Evolutionary conservation across 1,140 invertebrate species (phyloP), one percentile per base, ranked within the genome.

Genomic region (Polypedilum vanderplanki): DNA sequence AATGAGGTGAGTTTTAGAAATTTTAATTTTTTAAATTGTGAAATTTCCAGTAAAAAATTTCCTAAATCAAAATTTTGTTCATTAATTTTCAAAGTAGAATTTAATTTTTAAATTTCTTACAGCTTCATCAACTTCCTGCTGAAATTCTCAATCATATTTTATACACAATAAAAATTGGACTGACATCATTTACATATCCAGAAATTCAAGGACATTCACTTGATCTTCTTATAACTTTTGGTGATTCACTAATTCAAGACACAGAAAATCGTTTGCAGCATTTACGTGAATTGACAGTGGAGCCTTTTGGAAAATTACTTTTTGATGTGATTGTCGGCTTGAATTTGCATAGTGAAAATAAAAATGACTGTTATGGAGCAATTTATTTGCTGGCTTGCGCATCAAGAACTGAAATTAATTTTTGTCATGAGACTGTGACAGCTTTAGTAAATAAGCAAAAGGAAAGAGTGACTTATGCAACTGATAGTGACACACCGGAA

Each of bases 181-280:
- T 70, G 20, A 70, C 65, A 70, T 70, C 65, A 22, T 70, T 70
- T 70, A 70, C 65, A 22, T 70, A 70, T 70, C 65, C 65, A 70
- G 65, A 70, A 12, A 70, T 70, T 70, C 65, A 70, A 70, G 17
- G 17, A 10, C 65, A 70, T 70, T 70, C 65, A 70, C 20, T 70
- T 7, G 65, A 70, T 22, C 20, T 70, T 10, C 20, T 70, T 5
- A 20, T 18, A 18, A 70, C 65, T 20, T 20, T 70, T 20, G 65
- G 65, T 22, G 65, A 70, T 18, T 18, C 65, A 1, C 15, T 70
- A 1, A 22, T 70, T 18, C 65, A 70, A 22, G 65, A 70, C 18
- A 70, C 65, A 20, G 17, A 18, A 12, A 70, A 70, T 70, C 15
- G 18, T 2, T 18, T 70, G 4, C n/a, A 10, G 3, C 18, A 10